A percentile compares a stretch with the other conserved stretches of the same genome.
These are phyloP conservation scores for Amphilophus citrinellus DNA, from an alignment of 2,113 vertebrate genomes.

Conservation along the genomic window DNA sequence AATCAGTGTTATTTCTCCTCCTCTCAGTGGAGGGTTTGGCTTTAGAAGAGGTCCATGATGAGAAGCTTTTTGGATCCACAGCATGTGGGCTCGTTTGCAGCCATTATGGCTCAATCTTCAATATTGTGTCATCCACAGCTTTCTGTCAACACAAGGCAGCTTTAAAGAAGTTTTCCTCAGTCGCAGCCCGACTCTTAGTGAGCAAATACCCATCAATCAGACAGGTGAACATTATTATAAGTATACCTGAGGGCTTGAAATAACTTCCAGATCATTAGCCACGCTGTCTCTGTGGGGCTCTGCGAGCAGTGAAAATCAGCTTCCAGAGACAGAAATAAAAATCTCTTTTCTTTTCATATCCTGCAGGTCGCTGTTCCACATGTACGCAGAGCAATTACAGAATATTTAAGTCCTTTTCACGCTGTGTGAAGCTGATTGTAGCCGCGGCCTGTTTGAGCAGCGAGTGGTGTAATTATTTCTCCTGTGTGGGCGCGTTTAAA, in stretches of 20 bases:
- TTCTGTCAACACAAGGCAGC: rapidly evolving
- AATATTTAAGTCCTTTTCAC: background rate
- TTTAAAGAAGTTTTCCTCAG: background rate
- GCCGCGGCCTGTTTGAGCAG: background rate
- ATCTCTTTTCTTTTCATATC: background rate
- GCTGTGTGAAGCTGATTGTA: background rate
- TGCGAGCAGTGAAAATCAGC: background rate
- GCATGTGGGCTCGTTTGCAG: background rate
- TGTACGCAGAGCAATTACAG: background rate
- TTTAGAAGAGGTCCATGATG: background rate
- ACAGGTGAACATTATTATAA: rapidly evolving
- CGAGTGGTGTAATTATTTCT: conserved; percentile 7
- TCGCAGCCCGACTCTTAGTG: background rate
- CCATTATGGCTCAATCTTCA: background rate
- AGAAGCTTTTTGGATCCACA: background rate
- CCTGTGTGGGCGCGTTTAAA: conserved; percentile 8
- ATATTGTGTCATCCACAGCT: background rate
- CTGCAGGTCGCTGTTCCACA: background rate
- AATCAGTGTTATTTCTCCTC: background rate
- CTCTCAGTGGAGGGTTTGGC: background rate
- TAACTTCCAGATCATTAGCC: background rate
- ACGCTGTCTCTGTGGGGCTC: background rate
- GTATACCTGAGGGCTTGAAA: background rate
- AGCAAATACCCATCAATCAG: background rate
- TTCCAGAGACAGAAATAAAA: background rate